phyloP scores from a whole-genome alignment of 2,888 invertebrate genomes.

The Mesochorus sp. region DNA sequence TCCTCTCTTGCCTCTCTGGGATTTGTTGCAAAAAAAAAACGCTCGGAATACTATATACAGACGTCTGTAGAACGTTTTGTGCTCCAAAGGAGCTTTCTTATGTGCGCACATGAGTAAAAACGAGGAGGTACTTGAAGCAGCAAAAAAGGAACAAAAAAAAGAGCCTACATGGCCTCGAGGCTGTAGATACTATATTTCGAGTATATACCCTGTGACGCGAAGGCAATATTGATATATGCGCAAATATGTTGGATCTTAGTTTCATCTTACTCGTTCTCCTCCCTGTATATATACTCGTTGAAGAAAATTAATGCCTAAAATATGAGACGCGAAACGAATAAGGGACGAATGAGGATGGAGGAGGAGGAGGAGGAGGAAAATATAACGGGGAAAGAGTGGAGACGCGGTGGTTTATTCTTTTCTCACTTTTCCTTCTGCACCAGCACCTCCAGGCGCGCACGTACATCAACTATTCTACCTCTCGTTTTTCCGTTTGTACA shows the following conservation, averaged over 20 bases:
- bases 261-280: background rate
- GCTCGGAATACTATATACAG: background rate
- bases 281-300: background rate
- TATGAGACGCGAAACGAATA: slow-evolving; percentile 50
- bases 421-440: slow-evolving; percentile 39
- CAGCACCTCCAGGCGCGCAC: slow-evolving; percentile 29
- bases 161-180: background rate
- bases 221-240: slow-evolving; percentile 4
- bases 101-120: background rate
- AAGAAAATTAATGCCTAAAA: slow-evolving; percentile 59
- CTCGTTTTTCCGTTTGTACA: slow-evolving; percentile 22
- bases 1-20: too few relatives aligned
- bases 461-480: slow-evolving; percentile 30
- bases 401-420: slow-evolving; percentile 43
- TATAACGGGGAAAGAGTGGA: slow-evolving; percentile 10
- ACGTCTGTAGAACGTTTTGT: background rate
- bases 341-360: background rate
- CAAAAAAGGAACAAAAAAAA: background rate
- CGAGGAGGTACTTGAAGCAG: background rate
- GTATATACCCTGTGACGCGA: too few relatives aligned
- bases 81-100: background rate
- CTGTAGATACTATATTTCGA: slow-evolving; percentile 12
- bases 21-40: too few relatives aligned
- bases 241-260: slow-evolving; percentile 18
- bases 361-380: background rate